These are phyloP conservation scores for Gryllus bimaculatus DNA, from an alignment of 1,140 invertebrate species.

Conservation along the genomic window DNA sequence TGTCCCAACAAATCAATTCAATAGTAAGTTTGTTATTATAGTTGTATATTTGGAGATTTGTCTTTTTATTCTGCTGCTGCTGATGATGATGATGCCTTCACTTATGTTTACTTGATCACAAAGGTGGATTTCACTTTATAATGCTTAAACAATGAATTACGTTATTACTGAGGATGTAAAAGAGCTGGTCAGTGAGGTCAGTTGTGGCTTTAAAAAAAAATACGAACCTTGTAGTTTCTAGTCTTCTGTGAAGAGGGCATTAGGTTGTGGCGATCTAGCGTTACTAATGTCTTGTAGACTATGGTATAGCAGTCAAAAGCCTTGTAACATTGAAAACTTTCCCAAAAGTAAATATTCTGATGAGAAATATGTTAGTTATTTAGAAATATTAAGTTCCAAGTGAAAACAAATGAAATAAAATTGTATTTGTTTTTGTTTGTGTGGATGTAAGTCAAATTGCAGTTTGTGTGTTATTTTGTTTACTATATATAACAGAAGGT, in stretches of 20 bases:
- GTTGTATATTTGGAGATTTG: not conserved
- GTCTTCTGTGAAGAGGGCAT: constrained; percentile 3
- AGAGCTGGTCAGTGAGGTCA: not conserved
- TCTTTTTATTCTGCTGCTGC: not conserved
- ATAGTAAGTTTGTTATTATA: not conserved
- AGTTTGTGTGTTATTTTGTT: not conserved
- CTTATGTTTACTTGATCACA: not conserved
- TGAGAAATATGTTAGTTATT: too few relatives aligned
- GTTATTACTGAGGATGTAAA: too few relatives aligned
- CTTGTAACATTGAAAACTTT: not conserved
- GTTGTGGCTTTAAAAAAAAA: constrained; percentile 4
- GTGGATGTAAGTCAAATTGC: not conserved
- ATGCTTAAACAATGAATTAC: too few relatives aligned
- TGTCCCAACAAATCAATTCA: not conserved
- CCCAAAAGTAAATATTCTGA: not conserved
- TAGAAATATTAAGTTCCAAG: constrained; percentile 10
- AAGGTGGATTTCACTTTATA: too few relatives aligned
- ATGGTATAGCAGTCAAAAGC: not conserved
- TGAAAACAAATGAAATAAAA: constrained; percentile 4
- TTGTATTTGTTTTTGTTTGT: not conserved
- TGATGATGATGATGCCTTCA: not conserved
- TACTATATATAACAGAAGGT: not conserved
- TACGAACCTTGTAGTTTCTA: constrained; percentile 10
- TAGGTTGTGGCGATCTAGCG: constrained; percentile 1
- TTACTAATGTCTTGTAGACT: not conserved